These are phyloP conservation scores for Achatina immaculata DNA, from an alignment of 1,140 invertebrate species.

Conservation along the genomic window DNA sequence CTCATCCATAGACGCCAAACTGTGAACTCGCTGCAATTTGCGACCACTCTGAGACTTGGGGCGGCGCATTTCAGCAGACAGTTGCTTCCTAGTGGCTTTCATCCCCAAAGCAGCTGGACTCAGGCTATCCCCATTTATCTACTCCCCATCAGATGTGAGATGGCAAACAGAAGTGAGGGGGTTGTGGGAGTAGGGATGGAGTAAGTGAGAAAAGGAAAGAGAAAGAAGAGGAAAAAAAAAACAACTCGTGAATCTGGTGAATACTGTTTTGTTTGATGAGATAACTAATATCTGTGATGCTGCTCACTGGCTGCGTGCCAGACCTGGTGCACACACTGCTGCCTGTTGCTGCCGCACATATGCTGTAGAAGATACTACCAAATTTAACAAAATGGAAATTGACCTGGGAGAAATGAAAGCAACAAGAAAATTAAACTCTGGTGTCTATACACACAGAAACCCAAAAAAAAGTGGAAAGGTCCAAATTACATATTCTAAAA, in stretches of 20 bases:
- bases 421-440: too few species aligned
- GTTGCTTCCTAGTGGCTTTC: conserved; percentile 26
- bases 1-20: conserved; percentile 68
- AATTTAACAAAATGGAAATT: neutral
- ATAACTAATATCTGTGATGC: neutral
- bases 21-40: conserved; percentile 70
- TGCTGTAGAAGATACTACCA: conserved; percentile 14
- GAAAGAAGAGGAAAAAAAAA: neutral
- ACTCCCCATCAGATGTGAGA: neutral
- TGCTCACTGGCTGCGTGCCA: neutral
- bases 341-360: neutral
- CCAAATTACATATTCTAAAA: too few species aligned
- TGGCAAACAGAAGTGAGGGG: neutral
- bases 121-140: conserved; percentile 34
- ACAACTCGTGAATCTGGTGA: neutral
- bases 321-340: neutral
- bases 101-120: conserved; percentile 24
- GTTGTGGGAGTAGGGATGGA: neutral
- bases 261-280: neutral
- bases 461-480: too few species aligned
- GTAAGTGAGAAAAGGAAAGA: neutral
- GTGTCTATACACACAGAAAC: too few species aligned
- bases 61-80: conserved; percentile 29
- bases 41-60: conserved; percentile 70
- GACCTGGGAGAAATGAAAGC: neutral